Conservation (phyloP, 2,888 invertebrate species). For the Ptychoptera albimana region DNA sequence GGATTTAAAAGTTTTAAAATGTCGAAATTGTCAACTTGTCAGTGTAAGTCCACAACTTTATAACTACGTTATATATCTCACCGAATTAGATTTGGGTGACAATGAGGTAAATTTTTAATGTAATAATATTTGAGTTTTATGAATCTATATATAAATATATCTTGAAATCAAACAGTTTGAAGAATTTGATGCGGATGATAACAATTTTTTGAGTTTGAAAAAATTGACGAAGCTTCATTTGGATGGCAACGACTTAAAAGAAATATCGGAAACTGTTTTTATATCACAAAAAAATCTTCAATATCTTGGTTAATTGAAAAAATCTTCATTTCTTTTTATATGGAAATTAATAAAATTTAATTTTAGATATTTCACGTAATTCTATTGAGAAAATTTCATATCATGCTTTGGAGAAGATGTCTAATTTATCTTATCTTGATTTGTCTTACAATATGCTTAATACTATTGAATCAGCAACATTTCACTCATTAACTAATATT, state of each 20-base stretch:
- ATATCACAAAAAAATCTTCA: slow-evolving; percentile 27
- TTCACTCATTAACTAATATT: slow-evolving; percentile 31
- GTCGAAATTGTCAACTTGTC: slow-evolving; percentile 52
- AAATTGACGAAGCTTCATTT: slow-evolving; percentile 45
- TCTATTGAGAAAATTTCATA: slow-evolving; percentile 57
- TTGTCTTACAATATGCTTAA: slow-evolving; percentile 61
- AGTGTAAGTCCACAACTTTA: slow-evolving; percentile 66
- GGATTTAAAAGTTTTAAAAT: slow-evolving; percentile 52
- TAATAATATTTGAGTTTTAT: not conserved
- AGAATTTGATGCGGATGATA: slow-evolving; percentile 30
- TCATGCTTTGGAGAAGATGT: slow-evolving; percentile 55
- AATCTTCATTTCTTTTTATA: not conserved
- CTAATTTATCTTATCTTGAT: slow-evolving; percentile 50
- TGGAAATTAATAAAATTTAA: not conserved
- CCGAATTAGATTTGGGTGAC: slow-evolving; percentile 58
- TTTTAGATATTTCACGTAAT: slow-evolving; percentile 46
- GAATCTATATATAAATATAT: no score
- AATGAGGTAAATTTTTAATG: slow-evolving; percentile 35
- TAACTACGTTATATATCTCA: slow-evolving; percentile 53
- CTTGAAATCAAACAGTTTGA: no score
- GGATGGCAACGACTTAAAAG: slow-evolving; percentile 66
- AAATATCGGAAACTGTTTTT: slow-evolving; percentile 58
- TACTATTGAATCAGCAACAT: slow-evolving; percentile 42
- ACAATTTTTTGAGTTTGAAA: slow-evolving; percentile 53
- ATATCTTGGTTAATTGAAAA: slow-evolving; percentile 22